These are phyloP conservation scores for Lysandra coridon DNA, from an alignment of 2,888 invertebrate species.

Conservation along the genomic window DNA sequence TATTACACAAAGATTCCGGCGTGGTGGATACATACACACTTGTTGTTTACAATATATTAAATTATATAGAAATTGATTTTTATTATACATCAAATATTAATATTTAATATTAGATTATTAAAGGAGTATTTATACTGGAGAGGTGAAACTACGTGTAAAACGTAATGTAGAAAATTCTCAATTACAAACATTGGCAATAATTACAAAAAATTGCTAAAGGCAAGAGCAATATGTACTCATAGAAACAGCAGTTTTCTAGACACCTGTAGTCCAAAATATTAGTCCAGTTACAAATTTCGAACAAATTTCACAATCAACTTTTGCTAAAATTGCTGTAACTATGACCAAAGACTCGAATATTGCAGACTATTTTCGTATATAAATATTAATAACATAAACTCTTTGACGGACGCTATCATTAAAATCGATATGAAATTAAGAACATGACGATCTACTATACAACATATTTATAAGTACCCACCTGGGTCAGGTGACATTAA, in stretches of 20 bases:
- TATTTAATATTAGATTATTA: conserved; percentile 32
- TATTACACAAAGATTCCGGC: conserved; percentile 74
- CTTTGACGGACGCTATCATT: conserved; percentile 17
- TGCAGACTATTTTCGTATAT: conserved; percentile 4
- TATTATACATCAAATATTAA: conserved; percentile 40
- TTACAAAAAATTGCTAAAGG: conserved; percentile 4
- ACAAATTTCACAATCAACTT: not conserved
- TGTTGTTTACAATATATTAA: conserved; percentile 45
- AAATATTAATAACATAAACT: conserved; percentile 16
- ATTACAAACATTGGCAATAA: conserved; percentile 9
- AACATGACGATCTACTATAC: conserved; percentile 27
- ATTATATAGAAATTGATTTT: conserved; percentile 47
- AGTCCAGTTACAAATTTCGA: not conserved
- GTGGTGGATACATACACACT: conserved; percentile 59
- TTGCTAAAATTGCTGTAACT: not conserved
- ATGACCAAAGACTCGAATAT: not conserved
- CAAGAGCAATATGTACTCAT: not conserved
- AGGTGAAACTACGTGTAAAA: conserved; percentile 34
- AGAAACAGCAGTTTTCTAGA: not conserved
- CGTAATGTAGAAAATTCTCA: not conserved
- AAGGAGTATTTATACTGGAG: conserved; percentile 41
- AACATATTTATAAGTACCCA: conserved; percentile 31
- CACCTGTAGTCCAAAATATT: not conserved
- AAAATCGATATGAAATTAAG: conserved; percentile 27
- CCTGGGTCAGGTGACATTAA: conserved; percentile 14